Evolutionary conservation across 2,113 vertebrate genomes (phyloP).

Genomic region (Cynopterus brachyotis): DNA sequence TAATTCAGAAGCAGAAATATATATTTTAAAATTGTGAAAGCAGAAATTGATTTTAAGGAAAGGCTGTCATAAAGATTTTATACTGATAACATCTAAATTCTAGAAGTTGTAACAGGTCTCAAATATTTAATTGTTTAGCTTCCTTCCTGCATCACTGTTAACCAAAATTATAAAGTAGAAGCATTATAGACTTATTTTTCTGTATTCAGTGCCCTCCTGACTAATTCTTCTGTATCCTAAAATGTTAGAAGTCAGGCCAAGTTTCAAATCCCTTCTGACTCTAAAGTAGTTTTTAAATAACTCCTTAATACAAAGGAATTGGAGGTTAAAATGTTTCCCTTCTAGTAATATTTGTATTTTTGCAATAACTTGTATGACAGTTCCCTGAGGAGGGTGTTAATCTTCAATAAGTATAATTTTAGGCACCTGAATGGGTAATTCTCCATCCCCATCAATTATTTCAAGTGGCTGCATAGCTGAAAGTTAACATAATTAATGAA

Average conservation of each 20-base stretch:
- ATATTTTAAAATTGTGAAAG: slow-evolving; percentile 46
- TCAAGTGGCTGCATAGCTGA: neutral
- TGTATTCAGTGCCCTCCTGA: neutral
- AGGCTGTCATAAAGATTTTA: neutral
- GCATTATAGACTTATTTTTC: neutral
- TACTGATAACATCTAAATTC: slow-evolving; percentile 19
- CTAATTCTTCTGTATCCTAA: neutral
- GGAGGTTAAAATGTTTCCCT: neutral
- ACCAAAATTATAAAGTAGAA: neutral
- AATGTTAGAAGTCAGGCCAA: neutral
- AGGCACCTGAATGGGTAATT: neutral
- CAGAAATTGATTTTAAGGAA: slow-evolving; percentile 4
- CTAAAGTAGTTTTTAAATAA: neutral
- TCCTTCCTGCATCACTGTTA: neutral
- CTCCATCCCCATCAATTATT: neutral
- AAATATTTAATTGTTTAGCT: neutral
- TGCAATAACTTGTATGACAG: neutral
- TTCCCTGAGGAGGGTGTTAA: neutral
- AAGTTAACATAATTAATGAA: neutral
- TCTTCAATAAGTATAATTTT: neutral
- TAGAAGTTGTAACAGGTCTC: neutral
- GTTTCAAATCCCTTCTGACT: neutral
- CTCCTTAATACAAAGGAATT: neutral
- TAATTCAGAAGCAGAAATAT: neutral
- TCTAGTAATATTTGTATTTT: neutral